These are phyloP conservation scores for Nothobranchius kuhntae DNA, from an alignment of 2,113 vertebrate genomes.

Conservation along the genomic window DNA sequence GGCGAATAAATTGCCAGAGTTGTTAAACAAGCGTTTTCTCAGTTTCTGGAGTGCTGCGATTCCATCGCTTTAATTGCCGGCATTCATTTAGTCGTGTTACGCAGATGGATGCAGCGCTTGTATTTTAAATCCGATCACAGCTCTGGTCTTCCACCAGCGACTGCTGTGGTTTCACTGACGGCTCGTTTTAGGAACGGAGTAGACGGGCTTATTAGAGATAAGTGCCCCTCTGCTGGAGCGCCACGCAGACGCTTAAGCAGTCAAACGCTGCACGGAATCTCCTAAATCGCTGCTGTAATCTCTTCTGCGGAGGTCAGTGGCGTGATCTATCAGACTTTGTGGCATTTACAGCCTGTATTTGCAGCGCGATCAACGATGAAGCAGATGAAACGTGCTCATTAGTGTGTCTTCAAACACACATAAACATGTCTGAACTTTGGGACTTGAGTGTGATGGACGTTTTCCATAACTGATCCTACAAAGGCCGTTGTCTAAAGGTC, in stretches of 20 bases:
- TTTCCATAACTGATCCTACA: too few species aligned
- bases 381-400: constrained; percentile 15
- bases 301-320: constrained; percentile 38
- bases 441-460: background rate
- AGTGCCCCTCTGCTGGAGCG: constrained; percentile 36
- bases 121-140: constrained; percentile 11
- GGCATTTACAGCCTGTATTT: constrained; percentile 5
- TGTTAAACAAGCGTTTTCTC: constrained; percentile 14
- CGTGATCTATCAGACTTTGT: constrained; percentile 6
- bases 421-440: constrained; percentile 17
- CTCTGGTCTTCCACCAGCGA: background rate
- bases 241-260: constrained; percentile 15
- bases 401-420: constrained; percentile 18
- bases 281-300: constrained; percentile 35
- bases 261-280: constrained; percentile 20
- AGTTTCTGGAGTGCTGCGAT: constrained; percentile 12
- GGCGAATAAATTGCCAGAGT: constrained; percentile 1
- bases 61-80: constrained; percentile 26
- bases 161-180: constrained; percentile 8
- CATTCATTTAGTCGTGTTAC: constrained; percentile 18
- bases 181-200: constrained; percentile 9
- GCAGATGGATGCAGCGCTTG: background rate
- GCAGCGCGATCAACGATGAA: constrained; percentile 17
- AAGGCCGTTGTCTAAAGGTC: too few species aligned
- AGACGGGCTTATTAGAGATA: constrained; percentile 39